A percentile compares a stretch with the other conserved stretches of the same genome.
These are phyloP conservation scores for Pithecia hirsuta DNA, from an alignment of 2,797 vertebrate genomes.

Conservation along the genomic window DNA sequence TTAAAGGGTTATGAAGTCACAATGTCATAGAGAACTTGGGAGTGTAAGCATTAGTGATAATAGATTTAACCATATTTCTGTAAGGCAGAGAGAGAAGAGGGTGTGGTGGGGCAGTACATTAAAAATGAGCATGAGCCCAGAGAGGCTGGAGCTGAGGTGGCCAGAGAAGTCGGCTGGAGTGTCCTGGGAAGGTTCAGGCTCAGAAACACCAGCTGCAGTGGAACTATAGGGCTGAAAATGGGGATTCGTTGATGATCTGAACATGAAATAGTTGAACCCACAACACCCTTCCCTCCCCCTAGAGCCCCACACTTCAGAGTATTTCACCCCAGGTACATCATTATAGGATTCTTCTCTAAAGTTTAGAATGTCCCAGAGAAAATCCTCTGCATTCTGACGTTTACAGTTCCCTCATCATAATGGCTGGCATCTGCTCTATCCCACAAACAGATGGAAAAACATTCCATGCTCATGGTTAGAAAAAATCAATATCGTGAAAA, in stretches of 20 bases:
- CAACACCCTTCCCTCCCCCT: background rate
- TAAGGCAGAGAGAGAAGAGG: background rate
- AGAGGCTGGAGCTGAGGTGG: background rate
- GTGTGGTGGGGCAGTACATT: accelerated
- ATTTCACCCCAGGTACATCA: no score
- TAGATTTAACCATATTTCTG: background rate
- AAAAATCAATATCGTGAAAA: no score
- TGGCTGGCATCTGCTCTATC: no score
- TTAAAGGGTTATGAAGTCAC: background rate
- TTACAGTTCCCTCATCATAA: background rate
- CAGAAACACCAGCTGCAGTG: background rate
- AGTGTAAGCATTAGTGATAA: background rate
- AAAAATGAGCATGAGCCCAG: background rate
- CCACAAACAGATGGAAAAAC: background rate
- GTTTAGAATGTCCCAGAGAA: background rate
- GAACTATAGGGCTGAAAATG: background rate
- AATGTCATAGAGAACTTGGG: no score
- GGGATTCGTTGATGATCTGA: background rate
- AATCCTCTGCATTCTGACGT: background rate
- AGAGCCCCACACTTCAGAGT: background rate
- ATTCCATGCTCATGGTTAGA: no score
- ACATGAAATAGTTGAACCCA: background rate
- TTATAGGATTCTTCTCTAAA: background rate
- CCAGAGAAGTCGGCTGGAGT: accelerated
- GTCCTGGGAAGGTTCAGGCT: background rate